A percentile compares a stretch with the other conserved stretches of the same genome.
These are phyloP conservation scores for Dasyornis broadbenti DNA, from an alignment of 2,113 vertebrate genomes.

Conservation along the genomic window DNA sequence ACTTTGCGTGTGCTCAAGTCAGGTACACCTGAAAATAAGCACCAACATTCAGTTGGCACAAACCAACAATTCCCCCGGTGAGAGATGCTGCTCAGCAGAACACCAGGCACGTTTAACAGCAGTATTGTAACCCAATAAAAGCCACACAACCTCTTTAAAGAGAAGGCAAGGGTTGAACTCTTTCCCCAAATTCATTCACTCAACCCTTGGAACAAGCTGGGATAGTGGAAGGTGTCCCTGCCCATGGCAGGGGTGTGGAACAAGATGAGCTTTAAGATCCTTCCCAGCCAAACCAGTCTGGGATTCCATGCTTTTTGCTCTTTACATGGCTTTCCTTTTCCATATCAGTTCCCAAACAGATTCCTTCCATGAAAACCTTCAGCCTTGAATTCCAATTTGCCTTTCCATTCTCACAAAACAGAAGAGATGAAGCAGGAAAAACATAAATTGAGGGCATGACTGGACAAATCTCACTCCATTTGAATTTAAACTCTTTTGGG, in stretches of 20 bases:
- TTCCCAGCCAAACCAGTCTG: neutral
- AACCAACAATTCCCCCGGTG: neutral
- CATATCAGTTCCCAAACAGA: neutral
- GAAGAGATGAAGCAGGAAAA: neutral
- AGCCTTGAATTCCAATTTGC: neutral
- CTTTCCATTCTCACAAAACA: neutral
- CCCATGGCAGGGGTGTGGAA: neutral
- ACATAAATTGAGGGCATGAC: neutral
- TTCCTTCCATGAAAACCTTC: neutral
- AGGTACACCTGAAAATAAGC: neutral
- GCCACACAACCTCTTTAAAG: neutral
- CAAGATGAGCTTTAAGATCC: neutral
- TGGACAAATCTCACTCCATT: neutral
- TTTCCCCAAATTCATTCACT: too few relatives aligned
- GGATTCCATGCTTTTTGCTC: neutral
- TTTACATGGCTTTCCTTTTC: accelerated
- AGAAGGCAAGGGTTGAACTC: neutral
- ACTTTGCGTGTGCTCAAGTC: accelerated
- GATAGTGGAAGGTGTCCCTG: neutral
- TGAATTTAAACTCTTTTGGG: neutral
- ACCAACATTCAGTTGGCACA: neutral
- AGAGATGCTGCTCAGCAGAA: neutral
- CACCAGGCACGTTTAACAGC: accelerated
- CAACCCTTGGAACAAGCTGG: neutral
- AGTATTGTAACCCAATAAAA: neutral